These are phyloP conservation scores for Fratercula arctica DNA, from an alignment of 2,797 vertebrate genomes.

Conservation along the genomic window DNA sequence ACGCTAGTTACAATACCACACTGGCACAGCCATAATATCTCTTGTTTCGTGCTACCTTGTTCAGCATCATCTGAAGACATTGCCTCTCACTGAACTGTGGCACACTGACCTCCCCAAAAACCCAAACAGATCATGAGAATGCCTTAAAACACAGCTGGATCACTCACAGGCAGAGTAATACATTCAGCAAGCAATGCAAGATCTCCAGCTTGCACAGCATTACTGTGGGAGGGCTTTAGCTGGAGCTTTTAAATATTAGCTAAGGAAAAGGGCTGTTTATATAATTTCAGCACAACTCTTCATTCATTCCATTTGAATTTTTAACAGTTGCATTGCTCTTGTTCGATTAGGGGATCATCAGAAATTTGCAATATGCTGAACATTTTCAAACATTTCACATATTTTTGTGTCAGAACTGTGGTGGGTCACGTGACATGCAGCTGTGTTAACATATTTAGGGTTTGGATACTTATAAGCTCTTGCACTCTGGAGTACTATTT, in stretches of 20 bases:
- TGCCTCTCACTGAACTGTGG: background rate
- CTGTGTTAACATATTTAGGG: constrained; percentile 48
- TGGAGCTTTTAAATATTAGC: background rate
- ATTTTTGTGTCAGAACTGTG: constrained; percentile 31
- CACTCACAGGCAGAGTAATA: background rate
- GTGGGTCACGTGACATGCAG: constrained; percentile 31
- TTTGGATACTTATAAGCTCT: constrained; percentile 27
- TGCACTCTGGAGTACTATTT: constrained; percentile 33
- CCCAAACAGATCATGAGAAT: background rate
- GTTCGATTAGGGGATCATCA: background rate
- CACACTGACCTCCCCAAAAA: background rate
- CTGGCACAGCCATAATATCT: background rate
- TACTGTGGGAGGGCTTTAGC: background rate
- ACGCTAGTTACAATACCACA: background rate
- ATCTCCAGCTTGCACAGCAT: background rate
- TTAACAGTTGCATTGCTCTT: background rate
- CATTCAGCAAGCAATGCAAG: background rate
- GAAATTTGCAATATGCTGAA: constrained; percentile 1
- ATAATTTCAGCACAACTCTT: constrained; percentile 1
- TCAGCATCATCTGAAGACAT: background rate
- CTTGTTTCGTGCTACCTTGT: background rate
- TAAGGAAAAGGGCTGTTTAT: background rate
- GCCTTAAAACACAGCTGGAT: constrained; percentile 12
- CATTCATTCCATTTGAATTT: constrained; percentile 10
- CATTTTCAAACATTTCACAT: constrained; percentile 21